phyloP scores from a whole-genome alignment of 2,797 vertebrate species.

The Remorina albescens region DNA sequence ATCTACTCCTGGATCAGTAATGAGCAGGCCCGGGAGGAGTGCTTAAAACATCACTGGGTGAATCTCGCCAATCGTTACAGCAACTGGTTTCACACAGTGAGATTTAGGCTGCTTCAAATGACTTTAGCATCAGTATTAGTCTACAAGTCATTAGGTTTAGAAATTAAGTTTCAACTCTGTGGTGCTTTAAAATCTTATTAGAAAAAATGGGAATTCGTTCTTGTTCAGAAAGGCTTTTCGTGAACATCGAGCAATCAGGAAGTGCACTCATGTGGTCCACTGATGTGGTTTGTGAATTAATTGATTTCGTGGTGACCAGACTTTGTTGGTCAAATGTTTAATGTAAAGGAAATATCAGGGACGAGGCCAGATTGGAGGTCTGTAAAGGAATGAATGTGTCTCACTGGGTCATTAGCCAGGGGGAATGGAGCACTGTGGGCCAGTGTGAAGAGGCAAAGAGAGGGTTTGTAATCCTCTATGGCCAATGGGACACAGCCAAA shows the following conservation, averaged over 20 bases:
- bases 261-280: background rate
- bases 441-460: slow-evolving; percentile 84
- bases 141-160: slow-evolving; percentile 12
- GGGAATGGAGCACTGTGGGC: slow-evolving; percentile 78
- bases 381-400: slow-evolving; percentile 77
- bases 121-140: slow-evolving; percentile 16
- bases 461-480: slow-evolving; percentile 81
- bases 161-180: slow-evolving; percentile 8
- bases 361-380: slow-evolving; percentile 65
- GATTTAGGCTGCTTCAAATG: background rate
- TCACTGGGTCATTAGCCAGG: slow-evolving; percentile 78
- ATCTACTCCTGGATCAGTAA: slow-evolving; percentile 36
- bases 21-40: slow-evolving; percentile 39
- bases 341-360: slow-evolving; percentile 50
- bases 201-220: slow-evolving; percentile 6
- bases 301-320: slow-evolving; percentile 19
- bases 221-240: slow-evolving; percentile 2
- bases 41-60: slow-evolving; percentile 26
- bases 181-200: background rate
- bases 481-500: slow-evolving; percentile 77
- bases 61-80: slow-evolving; percentile 16
- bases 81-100: background rate
- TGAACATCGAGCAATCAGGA: slow-evolving; percentile 14
- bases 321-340: slow-evolving; percentile 43
- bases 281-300: slow-evolving; percentile 10